phyloP scores from a whole-genome alignment of 2,797 vertebrate genomes.

The Crax fasciolata region DNA sequence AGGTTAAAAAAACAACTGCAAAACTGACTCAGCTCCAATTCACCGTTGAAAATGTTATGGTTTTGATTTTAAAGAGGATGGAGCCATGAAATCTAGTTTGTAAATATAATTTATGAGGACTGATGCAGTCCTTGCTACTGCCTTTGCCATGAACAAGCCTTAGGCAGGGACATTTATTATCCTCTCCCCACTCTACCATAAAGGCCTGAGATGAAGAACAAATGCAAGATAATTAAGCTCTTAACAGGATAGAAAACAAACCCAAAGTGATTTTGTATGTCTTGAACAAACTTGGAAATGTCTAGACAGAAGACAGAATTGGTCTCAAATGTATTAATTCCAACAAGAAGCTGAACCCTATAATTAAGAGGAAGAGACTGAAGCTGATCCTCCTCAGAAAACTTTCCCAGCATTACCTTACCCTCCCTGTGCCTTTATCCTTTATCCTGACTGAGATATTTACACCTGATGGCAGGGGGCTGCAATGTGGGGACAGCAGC shows the following conservation, averaged over 20 bases:
- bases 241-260: slow-evolving; percentile 22
- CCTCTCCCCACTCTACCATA: not conserved
- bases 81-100: not conserved
- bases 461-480: slow-evolving; percentile 34
- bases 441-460: not conserved
- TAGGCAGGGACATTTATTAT: slow-evolving; percentile 19
- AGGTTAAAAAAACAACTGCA: not conserved
- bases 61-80: not conserved
- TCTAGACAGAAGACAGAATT: slow-evolving; percentile 56
- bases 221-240: slow-evolving; percentile 28
- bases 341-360: not conserved
- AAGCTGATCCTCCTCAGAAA: not conserved
- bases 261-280: slow-evolving; percentile 20
- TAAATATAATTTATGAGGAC: slow-evolving; percentile 27
- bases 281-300: slow-evolving; percentile 40
- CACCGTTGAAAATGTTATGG: not conserved
- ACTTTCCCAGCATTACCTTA: slow-evolving; percentile 34
- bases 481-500: slow-evolving; percentile 6
- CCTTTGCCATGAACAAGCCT: not conserved
- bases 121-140: not conserved
- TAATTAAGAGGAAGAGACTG: not conserved
- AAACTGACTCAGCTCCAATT: slow-evolving; percentile 14
- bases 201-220: slow-evolving; percentile 24
- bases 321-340: slow-evolving; percentile 39
- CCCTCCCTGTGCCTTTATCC: not conserved